Evolutionary conservation across 2,888 invertebrate genomes (phyloP).

Genomic region (Cantharis rustica): DNA sequence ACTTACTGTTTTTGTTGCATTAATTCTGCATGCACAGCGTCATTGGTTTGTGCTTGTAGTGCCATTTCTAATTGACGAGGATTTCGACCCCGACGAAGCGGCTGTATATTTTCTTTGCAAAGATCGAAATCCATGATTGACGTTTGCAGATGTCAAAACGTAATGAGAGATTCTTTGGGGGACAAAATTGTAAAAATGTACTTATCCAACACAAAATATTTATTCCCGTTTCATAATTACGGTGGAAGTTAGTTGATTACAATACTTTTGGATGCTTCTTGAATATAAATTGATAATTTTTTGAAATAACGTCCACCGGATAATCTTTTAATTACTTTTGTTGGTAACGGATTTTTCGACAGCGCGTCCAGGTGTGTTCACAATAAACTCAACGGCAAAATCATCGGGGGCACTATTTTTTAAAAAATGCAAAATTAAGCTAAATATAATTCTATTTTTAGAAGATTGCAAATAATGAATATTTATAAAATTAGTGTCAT

Average conservation of each 20-base stretch:
- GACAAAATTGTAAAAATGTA: neutral
- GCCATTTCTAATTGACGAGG: constrained; percentile 78
- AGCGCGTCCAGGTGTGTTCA: neutral
- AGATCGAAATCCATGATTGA: constrained; percentile 71
- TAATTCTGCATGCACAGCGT: constrained; percentile 70
- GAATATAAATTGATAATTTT: neutral
- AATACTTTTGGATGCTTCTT: neutral
- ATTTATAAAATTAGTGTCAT: neutral
- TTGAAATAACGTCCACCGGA: neutral
- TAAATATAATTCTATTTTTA: neutral
- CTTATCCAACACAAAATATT: neutral
- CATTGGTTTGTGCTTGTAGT: constrained; percentile 75
- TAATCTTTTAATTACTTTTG: neutral
- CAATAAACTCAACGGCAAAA: neutral
- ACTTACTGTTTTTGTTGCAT: constrained; percentile 72
- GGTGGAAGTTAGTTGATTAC: neutral
- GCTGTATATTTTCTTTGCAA: constrained; percentile 95
- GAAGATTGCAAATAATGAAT: neutral
- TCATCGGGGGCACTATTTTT: neutral
- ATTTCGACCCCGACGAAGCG: constrained; percentile 85
- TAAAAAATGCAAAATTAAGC: neutral
- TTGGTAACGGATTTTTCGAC: neutral
- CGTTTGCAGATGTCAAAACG: constrained; percentile 32
- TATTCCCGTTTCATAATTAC: neutral
- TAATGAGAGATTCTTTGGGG: constrained; percentile 16